Evolutionary conservation across 2,888 invertebrate species (phyloP), one percentile per base, ranked within the genome.

Genomic region (Anthophora plumipes): DNA sequence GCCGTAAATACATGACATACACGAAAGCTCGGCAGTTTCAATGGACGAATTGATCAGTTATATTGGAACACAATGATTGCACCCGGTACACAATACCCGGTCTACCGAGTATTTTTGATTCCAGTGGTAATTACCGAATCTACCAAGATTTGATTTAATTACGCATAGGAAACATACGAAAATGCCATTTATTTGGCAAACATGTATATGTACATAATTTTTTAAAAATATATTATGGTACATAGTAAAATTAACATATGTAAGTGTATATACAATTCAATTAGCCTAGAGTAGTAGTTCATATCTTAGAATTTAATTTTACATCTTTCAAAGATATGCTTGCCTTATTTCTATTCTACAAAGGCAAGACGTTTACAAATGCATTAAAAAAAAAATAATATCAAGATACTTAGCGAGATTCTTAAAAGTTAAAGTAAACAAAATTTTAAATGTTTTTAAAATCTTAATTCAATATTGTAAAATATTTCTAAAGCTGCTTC

Each of bases 1-100:
- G 76, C 77, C 84, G 82, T 77, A 72, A 71, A 73, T 85, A 80
- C 78, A 67, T 80, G 70, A 89, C 87, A 63, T 70, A 90, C 85
- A 90, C 89, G 90, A 89, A 93, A 93, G 92, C 92, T 92, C 92
- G 93, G 89, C 89, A 91, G 90, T 91, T 90, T 91, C 89, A 86
- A 89, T 92, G 92, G 92, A 92, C 92, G 92, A 91, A 91, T 92
- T 91, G 77, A 77, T 85, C 59, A 78, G 67, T 80, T 70, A 83
- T 79, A 63, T 79, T 76, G 85, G 85, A 85, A 84, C 85, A 84
- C 85, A 80, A 76, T 81, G 54, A 76, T 83, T 73, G 54, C 59
- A 63, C 61, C 48, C 54, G 69, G 39, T 48, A 43, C 46, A 60
- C 46, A 54, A 39, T 57, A 1, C n/a, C n/a, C n/a, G n/a, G n/a